Percentiles rank a stretch among this genome's conserved stretches.
These are phyloP conservation scores for Babyrousa celebensis DNA, from an alignment of 2,797 vertebrate species.

Conservation along the genomic window DNA sequence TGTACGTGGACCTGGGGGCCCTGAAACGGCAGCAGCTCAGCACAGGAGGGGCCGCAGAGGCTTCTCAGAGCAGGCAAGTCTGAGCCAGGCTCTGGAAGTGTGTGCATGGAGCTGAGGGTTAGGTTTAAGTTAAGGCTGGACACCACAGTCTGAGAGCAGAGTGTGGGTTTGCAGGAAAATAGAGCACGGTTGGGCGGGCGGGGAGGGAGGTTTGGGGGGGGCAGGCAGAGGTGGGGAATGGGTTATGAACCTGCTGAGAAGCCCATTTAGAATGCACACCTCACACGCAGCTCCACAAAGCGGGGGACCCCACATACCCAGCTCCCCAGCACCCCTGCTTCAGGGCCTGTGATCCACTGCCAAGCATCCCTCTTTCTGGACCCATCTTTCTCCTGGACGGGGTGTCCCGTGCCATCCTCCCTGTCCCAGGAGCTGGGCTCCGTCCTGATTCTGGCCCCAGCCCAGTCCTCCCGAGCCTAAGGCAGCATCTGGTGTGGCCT, in stretches of 20 bases:
- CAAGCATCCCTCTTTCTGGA: neutral
- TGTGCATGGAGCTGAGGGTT: fast-evolving
- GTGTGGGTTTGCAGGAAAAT: fast-evolving
- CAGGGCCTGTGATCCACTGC: fast-evolving
- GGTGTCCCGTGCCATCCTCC: fast-evolving
- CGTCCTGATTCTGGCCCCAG: too few relatives aligned
- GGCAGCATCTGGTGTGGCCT: fast-evolving
- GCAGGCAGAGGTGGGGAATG: too few relatives aligned
- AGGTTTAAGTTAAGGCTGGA: fast-evolving
- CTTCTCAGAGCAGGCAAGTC: neutral
- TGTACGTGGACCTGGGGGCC: fast-evolving
- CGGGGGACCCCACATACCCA: fast-evolving
- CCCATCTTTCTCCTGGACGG: neutral
- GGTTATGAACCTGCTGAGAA: fast-evolving
- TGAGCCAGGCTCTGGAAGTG: neutral
- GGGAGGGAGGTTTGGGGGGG: fast-evolving
- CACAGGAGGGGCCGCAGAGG: fast-evolving
- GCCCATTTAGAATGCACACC: fast-evolving
- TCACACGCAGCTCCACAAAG: fast-evolving
- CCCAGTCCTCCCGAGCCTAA: neutral
- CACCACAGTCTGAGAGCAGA: neutral
- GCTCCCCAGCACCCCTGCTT: fast-evolving
- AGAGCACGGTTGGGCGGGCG: fast-evolving
- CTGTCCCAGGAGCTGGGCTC: neutral
- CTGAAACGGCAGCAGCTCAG: fast-evolving